Conservation (phyloP, 2,113 vertebrate genomes). For the Caranx melampygus region DNA sequence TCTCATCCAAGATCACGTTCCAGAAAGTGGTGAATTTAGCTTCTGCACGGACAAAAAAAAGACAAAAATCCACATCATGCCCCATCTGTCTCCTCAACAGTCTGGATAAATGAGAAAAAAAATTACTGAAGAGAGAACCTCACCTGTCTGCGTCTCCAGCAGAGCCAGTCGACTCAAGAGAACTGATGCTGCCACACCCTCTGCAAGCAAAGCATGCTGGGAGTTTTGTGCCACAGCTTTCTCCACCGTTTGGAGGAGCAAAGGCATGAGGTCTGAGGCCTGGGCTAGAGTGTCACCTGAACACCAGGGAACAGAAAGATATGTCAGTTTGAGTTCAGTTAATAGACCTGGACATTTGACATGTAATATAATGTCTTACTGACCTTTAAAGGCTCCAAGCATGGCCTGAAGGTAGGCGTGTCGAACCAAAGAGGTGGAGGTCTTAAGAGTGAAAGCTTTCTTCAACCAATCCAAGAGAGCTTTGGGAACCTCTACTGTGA, state of each 20-base stretch:
- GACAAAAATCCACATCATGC: neutral
- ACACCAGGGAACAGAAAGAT: neutral
- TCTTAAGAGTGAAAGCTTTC: constrained; percentile 95
- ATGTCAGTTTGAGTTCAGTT: neutral
- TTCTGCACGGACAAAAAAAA: constrained; percentile 81
- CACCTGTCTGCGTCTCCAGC: constrained; percentile 90
- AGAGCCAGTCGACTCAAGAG: constrained; percentile 90
- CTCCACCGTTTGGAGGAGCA: constrained; percentile 93
- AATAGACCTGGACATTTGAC: neutral
- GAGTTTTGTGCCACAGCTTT: constrained; percentile 92
- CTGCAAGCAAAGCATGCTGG: constrained; percentile 89
- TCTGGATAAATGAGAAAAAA: neutral
- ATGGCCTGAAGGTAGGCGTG: constrained; percentile 95
- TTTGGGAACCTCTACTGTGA: constrained; percentile 89
- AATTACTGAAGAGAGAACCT: constrained; percentile 35
- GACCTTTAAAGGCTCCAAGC: constrained; percentile 94
- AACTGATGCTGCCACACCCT: constrained; percentile 91
- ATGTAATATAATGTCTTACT: constrained; percentile 4
- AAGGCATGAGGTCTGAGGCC: constrained; percentile 86
- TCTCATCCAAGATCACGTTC: constrained; percentile 95
- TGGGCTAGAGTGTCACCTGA: constrained; percentile 92
- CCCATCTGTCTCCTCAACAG: neutral
- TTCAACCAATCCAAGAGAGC: constrained; percentile 93
- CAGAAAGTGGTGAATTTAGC: constrained; percentile 90
- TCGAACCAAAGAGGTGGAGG: constrained; percentile 91